Evolutionary conservation across 2,888 invertebrate genomes (phyloP).

Genomic region (Drosophila gaucha): DNA sequence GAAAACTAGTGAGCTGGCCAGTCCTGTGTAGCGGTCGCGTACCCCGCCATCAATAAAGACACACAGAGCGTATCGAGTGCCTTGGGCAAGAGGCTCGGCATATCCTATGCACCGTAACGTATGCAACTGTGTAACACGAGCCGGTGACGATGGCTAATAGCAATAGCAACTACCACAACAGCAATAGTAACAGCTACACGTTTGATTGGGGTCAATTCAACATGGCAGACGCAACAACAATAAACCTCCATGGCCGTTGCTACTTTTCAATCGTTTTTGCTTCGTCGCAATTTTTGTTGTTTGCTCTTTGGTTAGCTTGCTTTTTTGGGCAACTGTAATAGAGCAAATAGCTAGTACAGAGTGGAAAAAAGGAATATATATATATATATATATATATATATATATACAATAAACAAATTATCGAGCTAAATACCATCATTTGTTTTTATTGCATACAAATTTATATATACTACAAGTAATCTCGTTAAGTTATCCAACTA

Average conservation of each 20-base stretch:
- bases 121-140: conserved; percentile 58
- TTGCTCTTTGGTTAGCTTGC: conserved; percentile 14
- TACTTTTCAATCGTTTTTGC: conserved; percentile 12
- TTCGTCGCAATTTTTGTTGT: conserved; percentile 28
- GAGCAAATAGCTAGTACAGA: conserved; percentile 4
- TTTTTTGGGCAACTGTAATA: conserved; percentile 21
- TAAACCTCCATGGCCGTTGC: conserved; percentile 14
- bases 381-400: too few relatives aligned
- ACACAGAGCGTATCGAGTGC: conserved; percentile 61
- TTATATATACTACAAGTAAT: too few relatives aligned
- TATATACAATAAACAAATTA: background rate
- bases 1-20: conserved; percentile 20
- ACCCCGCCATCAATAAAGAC: conserved; percentile 52
- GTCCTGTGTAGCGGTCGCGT: conserved; percentile 8
- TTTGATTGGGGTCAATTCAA: conserved; percentile 71
- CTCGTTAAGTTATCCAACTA: too few relatives aligned
- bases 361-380: background rate
- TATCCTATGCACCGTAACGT: conserved; percentile 31
- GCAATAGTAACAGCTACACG: conserved; percentile 38
- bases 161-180: conserved; percentile 24
- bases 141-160: conserved; percentile 35
- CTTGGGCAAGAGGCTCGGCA: conserved; percentile 34
- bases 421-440: background rate
- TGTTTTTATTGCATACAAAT: too few relatives aligned
- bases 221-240: conserved; percentile 29